phyloP scores from a whole-genome alignment of 2,113 vertebrate species.

The Spheniscus mendiculus region DNA sequence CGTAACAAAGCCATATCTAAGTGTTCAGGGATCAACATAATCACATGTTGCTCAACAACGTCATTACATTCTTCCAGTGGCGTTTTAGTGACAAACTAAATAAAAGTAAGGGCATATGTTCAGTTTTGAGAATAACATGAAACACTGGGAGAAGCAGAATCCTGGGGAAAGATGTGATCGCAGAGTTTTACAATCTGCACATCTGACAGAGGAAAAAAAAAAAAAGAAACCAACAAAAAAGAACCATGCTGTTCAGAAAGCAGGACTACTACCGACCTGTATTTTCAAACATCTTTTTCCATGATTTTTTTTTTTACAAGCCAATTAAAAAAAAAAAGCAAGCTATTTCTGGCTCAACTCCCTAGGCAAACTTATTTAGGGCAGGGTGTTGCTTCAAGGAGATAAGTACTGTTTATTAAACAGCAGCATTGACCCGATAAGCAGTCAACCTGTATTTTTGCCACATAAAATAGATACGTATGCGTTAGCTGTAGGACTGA shows the following conservation, averaged over 20 bases:
- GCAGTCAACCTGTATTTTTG: background rate
- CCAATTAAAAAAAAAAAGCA: background rate
- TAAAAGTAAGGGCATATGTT: background rate
- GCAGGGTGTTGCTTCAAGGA: conserved; percentile 44
- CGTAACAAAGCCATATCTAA: rapidly evolving
- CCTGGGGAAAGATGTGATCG: background rate
- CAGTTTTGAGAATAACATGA: background rate
- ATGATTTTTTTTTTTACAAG: background rate
- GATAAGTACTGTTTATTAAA: conserved; percentile 55
- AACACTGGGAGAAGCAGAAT: background rate
- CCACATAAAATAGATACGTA: rapidly evolving
- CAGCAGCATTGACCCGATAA: conserved; percentile 17
- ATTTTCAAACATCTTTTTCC: background rate
- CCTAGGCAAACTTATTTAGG: conserved; percentile 27
- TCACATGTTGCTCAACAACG: background rate
- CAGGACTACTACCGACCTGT: background rate
- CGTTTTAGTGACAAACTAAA: background rate
- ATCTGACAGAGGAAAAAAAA: background rate
- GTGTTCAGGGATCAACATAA: background rate
- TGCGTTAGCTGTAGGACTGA: background rate
- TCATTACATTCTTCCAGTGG: background rate
- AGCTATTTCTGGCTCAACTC: conserved; percentile 28
- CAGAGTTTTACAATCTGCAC: background rate
- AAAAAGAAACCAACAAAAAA: background rate
- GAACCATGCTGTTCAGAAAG: background rate